Percentiles rank a stretch among this genome's conserved stretches.
These are phyloP conservation scores for Formica selysi DNA, from an alignment of 1,140 invertebrate genomes.

Conservation along the genomic window DNA sequence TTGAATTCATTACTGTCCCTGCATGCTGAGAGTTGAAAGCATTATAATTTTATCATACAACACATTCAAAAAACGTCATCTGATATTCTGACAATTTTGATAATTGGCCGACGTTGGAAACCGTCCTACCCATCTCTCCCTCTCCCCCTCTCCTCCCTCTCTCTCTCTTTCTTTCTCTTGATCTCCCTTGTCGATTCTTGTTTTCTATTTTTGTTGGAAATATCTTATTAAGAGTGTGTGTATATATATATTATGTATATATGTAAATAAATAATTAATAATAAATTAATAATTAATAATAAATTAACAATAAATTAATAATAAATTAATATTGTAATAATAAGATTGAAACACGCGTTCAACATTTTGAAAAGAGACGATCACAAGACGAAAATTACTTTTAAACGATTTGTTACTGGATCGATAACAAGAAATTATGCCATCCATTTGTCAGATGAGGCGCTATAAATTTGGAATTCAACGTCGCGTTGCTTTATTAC, in stretches of 20 bases:
- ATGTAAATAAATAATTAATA: too few relatives aligned
- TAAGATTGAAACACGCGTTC: not conserved
- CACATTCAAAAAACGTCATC: conserved; percentile 13
- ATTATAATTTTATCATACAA: conserved; percentile 16
- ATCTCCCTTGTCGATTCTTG: not conserved
- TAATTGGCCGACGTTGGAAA: not conserved
- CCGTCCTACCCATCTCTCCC: too few relatives aligned
- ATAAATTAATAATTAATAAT: too few relatives aligned
- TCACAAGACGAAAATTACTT: not conserved
- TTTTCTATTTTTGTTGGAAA: not conserved
- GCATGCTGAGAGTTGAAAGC: too few relatives aligned
- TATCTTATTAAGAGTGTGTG: not conserved
- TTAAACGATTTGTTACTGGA: not conserved
- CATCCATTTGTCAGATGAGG: not conserved
- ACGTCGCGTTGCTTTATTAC: not conserved
- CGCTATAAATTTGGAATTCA: conserved; percentile 16
- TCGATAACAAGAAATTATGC: conserved; percentile 22
- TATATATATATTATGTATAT: too few relatives aligned
- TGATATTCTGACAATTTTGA: not conserved
- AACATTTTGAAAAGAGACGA: not conserved
- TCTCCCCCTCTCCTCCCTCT: too few relatives aligned
- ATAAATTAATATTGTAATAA: too few relatives aligned
- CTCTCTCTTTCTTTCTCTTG: too few relatives aligned
- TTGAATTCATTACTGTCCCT: not conserved
- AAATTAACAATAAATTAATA: too few relatives aligned